Evolutionary conservation across 2,113 vertebrate species (phyloP).

Genomic region (Colistium nudipinnis): DNA sequence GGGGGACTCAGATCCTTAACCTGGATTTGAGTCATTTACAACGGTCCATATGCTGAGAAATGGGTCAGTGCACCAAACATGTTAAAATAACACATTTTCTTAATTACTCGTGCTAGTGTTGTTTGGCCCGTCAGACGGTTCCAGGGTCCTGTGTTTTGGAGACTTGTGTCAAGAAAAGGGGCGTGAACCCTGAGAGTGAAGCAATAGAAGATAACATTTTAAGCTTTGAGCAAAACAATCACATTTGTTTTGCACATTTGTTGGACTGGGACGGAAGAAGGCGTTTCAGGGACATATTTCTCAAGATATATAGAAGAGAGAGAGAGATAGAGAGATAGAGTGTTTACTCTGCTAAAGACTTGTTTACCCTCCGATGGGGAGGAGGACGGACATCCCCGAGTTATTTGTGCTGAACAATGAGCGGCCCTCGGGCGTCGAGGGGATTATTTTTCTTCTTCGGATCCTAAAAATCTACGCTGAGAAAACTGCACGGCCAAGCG

Average conservation of each 20-base stretch:
- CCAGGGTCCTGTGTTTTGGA: too few relatives aligned
- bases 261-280: background rate
- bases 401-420: conserved; percentile 64
- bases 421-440: conserved; percentile 45
- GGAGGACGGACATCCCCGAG: conserved; percentile 52
- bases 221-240: background rate
- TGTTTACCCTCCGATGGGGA: conserved; percentile 53
- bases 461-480: conserved; percentile 51
- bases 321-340: background rate
- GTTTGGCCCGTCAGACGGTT: background rate
- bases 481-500: conserved; percentile 65
- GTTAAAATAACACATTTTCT: background rate
- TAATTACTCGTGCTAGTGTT: background rate
- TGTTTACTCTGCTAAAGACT: conserved; percentile 53
- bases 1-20: background rate
- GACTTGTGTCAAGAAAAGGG: too few relatives aligned
- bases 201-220: conserved; percentile 1
- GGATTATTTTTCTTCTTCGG: conserved; percentile 58
- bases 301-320: background rate
- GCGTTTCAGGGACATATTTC: background rate
- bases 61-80: background rate
- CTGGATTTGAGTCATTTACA: conserved; percentile 13
- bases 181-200: too few relatives aligned
- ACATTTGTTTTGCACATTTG: background rate
- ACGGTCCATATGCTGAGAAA: conserved; percentile 1